These are phyloP conservation scores for Miopithecus talapoin DNA, from an alignment of 2,797 vertebrate genomes.

Conservation along the genomic window DNA sequence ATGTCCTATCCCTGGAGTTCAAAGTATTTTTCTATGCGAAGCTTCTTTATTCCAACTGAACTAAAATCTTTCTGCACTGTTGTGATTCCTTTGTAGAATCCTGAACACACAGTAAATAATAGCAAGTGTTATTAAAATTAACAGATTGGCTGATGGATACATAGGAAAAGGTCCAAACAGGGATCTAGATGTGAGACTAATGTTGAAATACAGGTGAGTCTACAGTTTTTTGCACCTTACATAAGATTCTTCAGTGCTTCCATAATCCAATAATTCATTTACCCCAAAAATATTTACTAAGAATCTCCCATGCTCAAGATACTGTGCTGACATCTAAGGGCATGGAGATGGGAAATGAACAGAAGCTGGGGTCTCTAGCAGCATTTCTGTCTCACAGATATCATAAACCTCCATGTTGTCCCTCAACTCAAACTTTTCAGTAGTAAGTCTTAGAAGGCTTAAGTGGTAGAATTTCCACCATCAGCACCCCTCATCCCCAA, in stretches of 20 bases:
- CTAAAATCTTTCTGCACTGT: not conserved
- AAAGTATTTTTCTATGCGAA: not conserved
- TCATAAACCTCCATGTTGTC: not conserved
- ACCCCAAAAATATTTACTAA: constrained; percentile 21
- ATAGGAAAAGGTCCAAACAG: not conserved
- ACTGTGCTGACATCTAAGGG: not conserved
- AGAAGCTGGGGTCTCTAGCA: not conserved
- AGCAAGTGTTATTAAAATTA: not conserved
- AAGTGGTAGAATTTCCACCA: not conserved
- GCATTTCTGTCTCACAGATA: not conserved
- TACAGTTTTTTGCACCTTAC: not conserved
- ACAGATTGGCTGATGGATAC: not conserved
- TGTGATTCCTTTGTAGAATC: not conserved
- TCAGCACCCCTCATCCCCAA: not conserved
- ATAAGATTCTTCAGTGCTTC: not conserved
- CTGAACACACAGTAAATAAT: not conserved
- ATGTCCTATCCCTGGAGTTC: not conserved
- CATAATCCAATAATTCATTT: not conserved
- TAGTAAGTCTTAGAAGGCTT: not conserved
- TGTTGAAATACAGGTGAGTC: not conserved
- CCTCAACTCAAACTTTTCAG: not conserved
- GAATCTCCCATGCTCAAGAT: not conserved
- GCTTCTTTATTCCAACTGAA: not conserved
- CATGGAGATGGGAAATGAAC: not conserved
- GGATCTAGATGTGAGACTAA: not conserved